Evolutionary conservation across 2,888 invertebrate genomes (phyloP), one percentile per base, ranked within the genome.

Genomic region (Dastarcus helophoroides): DNA sequence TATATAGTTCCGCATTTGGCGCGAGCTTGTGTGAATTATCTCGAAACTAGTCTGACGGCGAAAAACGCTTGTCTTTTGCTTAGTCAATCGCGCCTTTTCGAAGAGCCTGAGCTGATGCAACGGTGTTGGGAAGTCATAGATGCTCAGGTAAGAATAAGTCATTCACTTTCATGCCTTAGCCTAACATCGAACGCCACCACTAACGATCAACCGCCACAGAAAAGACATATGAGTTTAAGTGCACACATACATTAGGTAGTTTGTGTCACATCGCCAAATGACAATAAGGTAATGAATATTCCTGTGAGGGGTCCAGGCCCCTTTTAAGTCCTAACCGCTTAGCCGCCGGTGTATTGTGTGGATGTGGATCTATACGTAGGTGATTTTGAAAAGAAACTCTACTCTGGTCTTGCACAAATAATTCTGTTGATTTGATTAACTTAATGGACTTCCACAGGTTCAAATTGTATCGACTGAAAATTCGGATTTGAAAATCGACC

Each of bases 41-140:
- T 95, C 56, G 93, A 94, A 68, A 89, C 90, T 45, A 91, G 89
- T 66, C 73, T 95, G 43, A 93, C 89, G 46, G 93, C 94, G 47
- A 85, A 88, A 65, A 95, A 95, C 68, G 93, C 93, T 43, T 94
- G 94, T 63, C 73, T 95, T 46, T 75, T 95, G 46, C 73, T 95
- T 51, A 91, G 91, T 63, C 94, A 95, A 64, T 90, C 91, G 42
- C 71, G 91, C 47, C 72, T 95, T 35, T 94, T 94, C 68, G 94
- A 95, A 65, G 94, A 95, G 64, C 88, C 90, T 35, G 93, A 94
- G 58, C 71, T 95, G 47, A 93, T 93, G 90, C 85, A 90, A 63
- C 73, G 90, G 47, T 91, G 91, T 68, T 91, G 90, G 90, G 90
- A 91, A 71, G 93, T 94, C 39, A 93, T 95, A 58, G 94, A 94